Evolutionary conservation across 1,140 invertebrate species (phyloP).

Genomic region (Drosophila lacertosa): DNA sequence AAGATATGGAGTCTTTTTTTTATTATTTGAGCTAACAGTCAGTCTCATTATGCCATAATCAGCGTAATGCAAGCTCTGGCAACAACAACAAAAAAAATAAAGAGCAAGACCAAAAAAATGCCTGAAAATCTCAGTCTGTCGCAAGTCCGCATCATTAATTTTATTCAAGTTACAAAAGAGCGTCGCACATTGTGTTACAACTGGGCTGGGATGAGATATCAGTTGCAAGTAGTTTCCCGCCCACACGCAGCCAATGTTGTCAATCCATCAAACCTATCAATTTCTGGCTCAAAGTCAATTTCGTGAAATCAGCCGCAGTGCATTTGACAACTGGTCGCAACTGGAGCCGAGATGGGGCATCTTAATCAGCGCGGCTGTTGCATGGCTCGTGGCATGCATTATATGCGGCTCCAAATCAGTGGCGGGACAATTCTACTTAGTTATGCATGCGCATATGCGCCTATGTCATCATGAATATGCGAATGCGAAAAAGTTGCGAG

Average conservation of each 20-base stretch:
- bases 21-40: neutral
- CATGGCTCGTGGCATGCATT: constrained; percentile 16
- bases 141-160: constrained; percentile 64
- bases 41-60: constrained; percentile 24
- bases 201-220: constrained; percentile 20
- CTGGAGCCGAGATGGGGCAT: constrained; percentile 4
- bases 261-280: constrained; percentile 41
- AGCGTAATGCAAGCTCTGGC: too few relatives aligned
- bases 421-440: constrained; percentile 44
- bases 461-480: constrained; percentile 76
- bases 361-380: constrained; percentile 21
- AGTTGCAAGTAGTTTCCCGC: constrained; percentile 1
- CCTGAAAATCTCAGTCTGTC: neutral
- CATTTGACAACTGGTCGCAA: constrained; percentile 31
- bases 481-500: constrained; percentile 45
- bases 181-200: constrained; percentile 59
- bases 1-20: neutral
- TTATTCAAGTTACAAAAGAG: constrained; percentile 63
- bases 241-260: neutral
- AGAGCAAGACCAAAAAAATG: neutral
- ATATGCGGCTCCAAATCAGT: neutral
- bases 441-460: constrained; percentile 72
- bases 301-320: constrained; percentile 51
- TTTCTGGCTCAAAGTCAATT: constrained; percentile 60
- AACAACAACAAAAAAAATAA: neutral